phyloP scores from a whole-genome alignment of 2,113 vertebrate species.

The Lepus europaeus region DNA sequence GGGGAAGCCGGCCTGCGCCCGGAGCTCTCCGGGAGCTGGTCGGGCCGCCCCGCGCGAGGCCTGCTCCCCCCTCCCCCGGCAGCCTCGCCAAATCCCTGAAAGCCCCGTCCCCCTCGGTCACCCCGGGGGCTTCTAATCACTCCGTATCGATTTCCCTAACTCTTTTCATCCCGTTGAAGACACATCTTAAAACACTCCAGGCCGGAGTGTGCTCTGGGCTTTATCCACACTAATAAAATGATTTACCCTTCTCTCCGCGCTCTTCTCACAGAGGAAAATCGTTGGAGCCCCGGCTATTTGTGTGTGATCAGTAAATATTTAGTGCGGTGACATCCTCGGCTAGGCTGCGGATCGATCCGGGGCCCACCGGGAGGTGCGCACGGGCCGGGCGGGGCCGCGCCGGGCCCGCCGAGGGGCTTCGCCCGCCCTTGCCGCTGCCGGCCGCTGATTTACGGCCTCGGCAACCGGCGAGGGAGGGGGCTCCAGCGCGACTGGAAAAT shows the following conservation, averaged over 20 bases:
- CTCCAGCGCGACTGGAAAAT: conserved; percentile 80
- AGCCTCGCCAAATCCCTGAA: conserved; percentile 87
- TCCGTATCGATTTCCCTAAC: conserved; percentile 95
- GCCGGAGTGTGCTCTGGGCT: conserved; percentile 93
- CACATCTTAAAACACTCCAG: conserved; percentile 93
- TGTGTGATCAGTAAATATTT: conserved; percentile 99
- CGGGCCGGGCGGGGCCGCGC: conserved; percentile 89
- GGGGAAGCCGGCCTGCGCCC: conserved; percentile 26
- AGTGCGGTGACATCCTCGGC: conserved; percentile 95
- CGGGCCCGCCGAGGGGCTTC: conserved; percentile 86
- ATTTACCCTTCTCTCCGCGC: conserved; percentile 93
- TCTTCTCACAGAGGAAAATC: conserved; percentile 93
- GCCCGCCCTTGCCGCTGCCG: conserved; percentile 73
- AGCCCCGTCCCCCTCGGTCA: conserved; percentile 86
- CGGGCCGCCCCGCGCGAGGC: conserved; percentile 81
- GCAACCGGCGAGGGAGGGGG: conserved; percentile 67
- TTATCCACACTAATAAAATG: conserved; percentile 97
- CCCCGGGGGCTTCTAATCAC: conserved; percentile 91
- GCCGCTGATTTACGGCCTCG: conserved; percentile 85
- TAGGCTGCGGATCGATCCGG: conserved; percentile 94
- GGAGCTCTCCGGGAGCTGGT: not conserved
- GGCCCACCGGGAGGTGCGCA: conserved; percentile 91
- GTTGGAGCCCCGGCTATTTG: conserved; percentile 94
- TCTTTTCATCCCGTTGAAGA: conserved; percentile 94
- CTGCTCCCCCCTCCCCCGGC: conserved; percentile 70